Evolutionary conservation across 2,888 invertebrate genomes (phyloP), one percentile per base, ranked within the genome.

Genomic region (Urechis unicinctus): DNA sequence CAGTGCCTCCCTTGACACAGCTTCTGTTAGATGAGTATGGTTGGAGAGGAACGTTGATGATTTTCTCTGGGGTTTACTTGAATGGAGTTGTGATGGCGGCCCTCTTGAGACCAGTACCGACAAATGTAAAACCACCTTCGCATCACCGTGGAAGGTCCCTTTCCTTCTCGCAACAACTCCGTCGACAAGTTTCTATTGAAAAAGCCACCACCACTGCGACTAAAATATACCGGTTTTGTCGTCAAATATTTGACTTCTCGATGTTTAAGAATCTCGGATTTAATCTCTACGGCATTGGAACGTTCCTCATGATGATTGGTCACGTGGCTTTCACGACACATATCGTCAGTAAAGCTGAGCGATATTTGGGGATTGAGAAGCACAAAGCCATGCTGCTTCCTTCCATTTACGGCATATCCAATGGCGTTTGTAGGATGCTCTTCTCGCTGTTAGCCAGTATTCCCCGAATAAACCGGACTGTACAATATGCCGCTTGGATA

Each of bases 1-100:
- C 50, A 9, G 26, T 61, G 4, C 61, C 61, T 1, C 49, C 58
- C 13, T 44, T 62, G 29, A 45, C 58, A 21, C 26, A 49, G 5
- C 52, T 55, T 3, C 44, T 55, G 5, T 28, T 62, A 24, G 57
- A 57, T 42, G 1, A 21, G 1, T 61, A 61, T 31, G 52, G 52
- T 0, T 61, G 61, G 61, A 47, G 61, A 2, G 60, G 59, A 2
- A 49, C 59, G 2, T 22, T 59, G 17, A 60, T 59, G 30, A 44
- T 59, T 28, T 46, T 59, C 6, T 46, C 51, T n/a, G 59, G 42
- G 5, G 26, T 59, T 24, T 57, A 53, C 50, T 28, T 59, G n/a
- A 43, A 59, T 26, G 55, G 31, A 24, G 25, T 56, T 22, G 13
- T 26, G 9, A 30, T 50, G 26, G 46, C 41, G 29, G 22, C 45